Evolutionary conservation across 30 jellyfish, hydroid and myxozoan species (phyloP).

Genomic region (Aurelia sp.): DNA sequence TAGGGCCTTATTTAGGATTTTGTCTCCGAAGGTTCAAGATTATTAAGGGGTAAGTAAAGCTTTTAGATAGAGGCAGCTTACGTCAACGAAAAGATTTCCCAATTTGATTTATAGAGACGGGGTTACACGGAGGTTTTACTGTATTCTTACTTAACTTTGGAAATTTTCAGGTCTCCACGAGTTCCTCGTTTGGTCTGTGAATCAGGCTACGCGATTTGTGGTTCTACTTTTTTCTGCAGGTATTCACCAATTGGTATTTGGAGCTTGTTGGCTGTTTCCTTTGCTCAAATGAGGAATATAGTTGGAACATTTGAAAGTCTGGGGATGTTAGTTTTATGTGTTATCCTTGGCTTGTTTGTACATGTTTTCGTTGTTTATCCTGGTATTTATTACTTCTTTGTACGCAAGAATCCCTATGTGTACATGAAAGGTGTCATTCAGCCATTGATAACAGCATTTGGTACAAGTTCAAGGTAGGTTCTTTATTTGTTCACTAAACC

Average conservation of each 20-base stretch:
- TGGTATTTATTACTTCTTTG: conserved; percentile 51
- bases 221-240: conserved; percentile 34
- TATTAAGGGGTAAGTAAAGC: no score
- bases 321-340: conserved; percentile 86
- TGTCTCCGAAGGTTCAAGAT: no score
- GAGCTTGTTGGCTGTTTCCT: conserved; percentile 82
- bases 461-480: conserved; percentile 89
- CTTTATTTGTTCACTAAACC: neutral
- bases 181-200: no score
- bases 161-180: neutral
- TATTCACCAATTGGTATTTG: conserved; percentile 90
- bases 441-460: conserved; percentile 93
- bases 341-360: conserved; percentile 67
- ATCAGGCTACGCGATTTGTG: neutral
- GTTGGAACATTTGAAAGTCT: conserved; percentile 78
- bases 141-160: no score
- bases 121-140: no score
- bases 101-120: no score
- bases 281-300: conserved; percentile 82
- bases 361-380: conserved; percentile 80
- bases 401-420: conserved; percentile 71
- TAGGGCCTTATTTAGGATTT: no score
- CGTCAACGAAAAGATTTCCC: no score
- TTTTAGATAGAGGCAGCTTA: no score
- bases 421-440: conserved; percentile 76